A percentile compares a stretch with the other conserved stretches of the same genome.
Conservation (phyloP, 2,888 invertebrate genomes). For the Lamellibrachia satsuma region DNA sequence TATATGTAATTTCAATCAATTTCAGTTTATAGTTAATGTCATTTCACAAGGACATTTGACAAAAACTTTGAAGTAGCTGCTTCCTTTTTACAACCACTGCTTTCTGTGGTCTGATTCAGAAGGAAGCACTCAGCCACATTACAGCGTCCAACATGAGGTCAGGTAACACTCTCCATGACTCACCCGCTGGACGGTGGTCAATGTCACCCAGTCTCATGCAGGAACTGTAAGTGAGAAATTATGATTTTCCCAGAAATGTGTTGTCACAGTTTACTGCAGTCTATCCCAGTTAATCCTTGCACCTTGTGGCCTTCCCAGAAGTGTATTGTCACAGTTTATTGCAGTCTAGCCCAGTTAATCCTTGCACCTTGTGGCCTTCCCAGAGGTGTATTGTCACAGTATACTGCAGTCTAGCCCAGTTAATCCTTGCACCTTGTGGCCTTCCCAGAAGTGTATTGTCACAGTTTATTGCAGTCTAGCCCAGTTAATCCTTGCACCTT, state of each 20-base stretch:
- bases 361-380: background rate
- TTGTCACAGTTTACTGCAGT: background rate
- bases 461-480: too few species aligned
- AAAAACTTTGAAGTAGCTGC: background rate
- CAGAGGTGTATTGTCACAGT: background rate
- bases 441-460: background rate
- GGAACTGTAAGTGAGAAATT: background rate
- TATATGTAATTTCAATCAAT: too few species aligned
- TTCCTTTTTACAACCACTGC: too few species aligned
- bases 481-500: too few species aligned
- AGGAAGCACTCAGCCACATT: background rate
- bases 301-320: background rate
- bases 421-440: too few species aligned
- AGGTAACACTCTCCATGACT: background rate
- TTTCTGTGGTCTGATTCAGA: background rate
- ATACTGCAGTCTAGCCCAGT: too few species aligned
- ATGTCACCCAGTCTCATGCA: background rate
- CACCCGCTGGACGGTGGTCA: too few species aligned
- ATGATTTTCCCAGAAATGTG: background rate
- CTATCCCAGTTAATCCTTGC: too few species aligned
- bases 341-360: too few species aligned
- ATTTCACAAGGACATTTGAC: background rate
- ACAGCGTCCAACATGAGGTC: background rate
- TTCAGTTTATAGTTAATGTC: too few species aligned
- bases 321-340: background rate